Evolutionary conservation across 2,888 invertebrate species (phyloP).

Genomic region (Hanleya hanleyi): DNA sequence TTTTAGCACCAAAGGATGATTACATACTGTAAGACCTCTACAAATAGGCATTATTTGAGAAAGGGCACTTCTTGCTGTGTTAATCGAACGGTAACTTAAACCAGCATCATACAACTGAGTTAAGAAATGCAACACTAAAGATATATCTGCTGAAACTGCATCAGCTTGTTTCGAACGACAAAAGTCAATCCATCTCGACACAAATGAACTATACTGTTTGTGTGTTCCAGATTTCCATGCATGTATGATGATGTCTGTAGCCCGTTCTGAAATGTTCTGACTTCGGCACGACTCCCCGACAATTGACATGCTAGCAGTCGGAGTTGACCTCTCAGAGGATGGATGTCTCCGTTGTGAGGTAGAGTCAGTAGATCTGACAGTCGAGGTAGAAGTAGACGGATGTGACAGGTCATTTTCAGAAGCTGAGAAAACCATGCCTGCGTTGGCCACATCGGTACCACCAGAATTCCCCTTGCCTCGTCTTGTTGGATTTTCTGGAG

Average conservation of each 20-base stretch:
- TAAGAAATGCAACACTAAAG: no score
- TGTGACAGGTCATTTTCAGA: neutral
- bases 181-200: slow-evolving; percentile 31
- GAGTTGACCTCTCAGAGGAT: no score
- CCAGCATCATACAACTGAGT: no score
- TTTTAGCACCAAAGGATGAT: no score
- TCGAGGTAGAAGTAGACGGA: no score
- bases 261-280: slow-evolving; percentile 25
- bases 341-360: no score
- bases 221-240: slow-evolving; percentile 32
- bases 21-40: slow-evolving; percentile 22
- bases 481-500: neutral
- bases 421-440: neutral
- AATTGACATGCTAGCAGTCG: slow-evolving; percentile 31
- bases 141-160: slow-evolving; percentile 13
- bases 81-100: no score
- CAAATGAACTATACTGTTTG: slow-evolving; percentile 32
- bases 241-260: slow-evolving; percentile 25
- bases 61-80: no score
- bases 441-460: neutral
- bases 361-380: no score
- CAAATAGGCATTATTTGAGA: no score
- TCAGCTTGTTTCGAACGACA: slow-evolving; percentile 8
- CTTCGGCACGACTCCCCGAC: slow-evolving; percentile 28
- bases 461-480: neutral